phyloP scores from a whole-genome alignment of 2,113 vertebrate species.

The Phylloscopus trochiloides region DNA sequence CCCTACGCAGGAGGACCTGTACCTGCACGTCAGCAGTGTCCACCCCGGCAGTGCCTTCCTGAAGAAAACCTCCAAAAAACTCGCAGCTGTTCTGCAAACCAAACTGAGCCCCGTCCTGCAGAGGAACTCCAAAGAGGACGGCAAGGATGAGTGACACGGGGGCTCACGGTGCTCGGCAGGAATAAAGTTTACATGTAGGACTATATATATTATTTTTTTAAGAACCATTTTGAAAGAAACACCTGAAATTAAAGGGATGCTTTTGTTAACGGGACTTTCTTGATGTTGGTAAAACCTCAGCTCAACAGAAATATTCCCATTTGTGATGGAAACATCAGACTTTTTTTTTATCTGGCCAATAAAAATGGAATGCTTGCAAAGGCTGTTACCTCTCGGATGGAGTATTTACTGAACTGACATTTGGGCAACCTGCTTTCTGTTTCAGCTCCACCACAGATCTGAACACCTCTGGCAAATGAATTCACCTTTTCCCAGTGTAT shows the following conservation, averaged over 20 bases:
- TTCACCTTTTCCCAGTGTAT: not conserved
- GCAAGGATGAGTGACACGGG: slow-evolving; percentile 44
- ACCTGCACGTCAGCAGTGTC: slow-evolving; percentile 71
- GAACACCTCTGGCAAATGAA: not conserved
- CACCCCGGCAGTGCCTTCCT: slow-evolving; percentile 77
- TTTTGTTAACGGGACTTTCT: not conserved
- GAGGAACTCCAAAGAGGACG: slow-evolving; percentile 29
- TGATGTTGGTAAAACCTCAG: not conserved
- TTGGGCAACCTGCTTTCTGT: not conserved
- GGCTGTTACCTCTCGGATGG: not conserved
- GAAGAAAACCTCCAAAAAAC: slow-evolving; percentile 83
- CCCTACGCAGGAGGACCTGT: slow-evolving; percentile 80
- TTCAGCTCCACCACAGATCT: not conserved
- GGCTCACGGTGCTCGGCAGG: not conserved
- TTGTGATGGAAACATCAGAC: not conserved
- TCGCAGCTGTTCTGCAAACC: slow-evolving; percentile 74
- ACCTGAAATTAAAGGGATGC: not conserved
- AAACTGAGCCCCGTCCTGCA: slow-evolving; percentile 70
- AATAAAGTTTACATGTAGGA: slow-evolving; percentile 36
- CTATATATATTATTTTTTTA: not conserved
- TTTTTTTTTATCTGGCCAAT: not conserved
- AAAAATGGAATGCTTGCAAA: not conserved
- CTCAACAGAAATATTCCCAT: not conserved
- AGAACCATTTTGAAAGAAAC: not conserved
- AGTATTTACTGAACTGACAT: not conserved